Conservation (phyloP, 2,113 vertebrate species). For the Tenebrosternarchus preto region DNA sequence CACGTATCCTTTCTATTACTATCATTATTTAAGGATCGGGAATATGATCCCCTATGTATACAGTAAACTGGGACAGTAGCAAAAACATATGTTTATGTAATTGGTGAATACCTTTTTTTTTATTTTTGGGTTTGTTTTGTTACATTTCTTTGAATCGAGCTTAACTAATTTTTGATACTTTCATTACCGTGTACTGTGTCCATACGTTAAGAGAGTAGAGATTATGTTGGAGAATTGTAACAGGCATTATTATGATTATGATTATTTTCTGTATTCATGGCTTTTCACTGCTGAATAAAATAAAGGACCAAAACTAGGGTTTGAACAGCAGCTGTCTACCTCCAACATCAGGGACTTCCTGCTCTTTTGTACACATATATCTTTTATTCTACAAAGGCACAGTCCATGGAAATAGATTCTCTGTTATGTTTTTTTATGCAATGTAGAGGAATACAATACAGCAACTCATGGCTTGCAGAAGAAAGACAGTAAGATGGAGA, state of each 20-base stretch:
- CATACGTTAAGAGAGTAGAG: conserved; percentile 98
- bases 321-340: conserved; percentile 98
- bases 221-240: conserved; percentile 99
- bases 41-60: conserved; percentile 99
- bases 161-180: conserved; percentile 96
- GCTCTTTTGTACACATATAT: conserved; percentile 79
- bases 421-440: conserved; percentile 86
- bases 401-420: conserved; percentile 83
- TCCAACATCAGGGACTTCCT: conserved; percentile 92
- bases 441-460: conserved; percentile 81
- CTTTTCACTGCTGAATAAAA: conserved; percentile 99
- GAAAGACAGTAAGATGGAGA: conserved; percentile 42
- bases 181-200: conserved; percentile 99
- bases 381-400: conserved; percentile 87
- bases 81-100: conserved; percentile 94
- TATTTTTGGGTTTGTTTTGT: conserved; percentile 72
- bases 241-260: conserved; percentile 83
- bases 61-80: conserved; percentile 99
- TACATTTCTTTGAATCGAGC: conserved; percentile 90
- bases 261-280: conserved; percentile 99
- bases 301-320: conserved; percentile 99
- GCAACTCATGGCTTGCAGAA: conserved; percentile 72
- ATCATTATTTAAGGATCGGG: conserved; percentile 94
- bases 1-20: conserved; percentile 99
- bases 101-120: conserved; percentile 91